phyloP scores from a whole-genome alignment of 2,113 vertebrate species.

The Mionectes macconnelli region DNA sequence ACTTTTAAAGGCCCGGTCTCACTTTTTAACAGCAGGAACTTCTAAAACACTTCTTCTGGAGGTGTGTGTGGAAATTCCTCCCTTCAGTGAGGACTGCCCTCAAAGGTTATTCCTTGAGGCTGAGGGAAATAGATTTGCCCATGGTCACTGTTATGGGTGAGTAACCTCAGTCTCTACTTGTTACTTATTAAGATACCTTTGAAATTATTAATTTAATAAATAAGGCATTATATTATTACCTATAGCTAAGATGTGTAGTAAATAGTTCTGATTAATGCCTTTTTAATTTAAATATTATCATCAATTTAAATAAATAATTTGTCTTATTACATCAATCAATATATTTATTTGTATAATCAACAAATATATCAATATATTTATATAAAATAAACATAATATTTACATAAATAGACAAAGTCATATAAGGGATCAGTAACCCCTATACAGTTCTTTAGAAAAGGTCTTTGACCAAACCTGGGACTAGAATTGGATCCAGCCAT shows the following conservation, averaged over 20 bases:
- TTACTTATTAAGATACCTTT: not conserved
- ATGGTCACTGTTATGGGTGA: not conserved
- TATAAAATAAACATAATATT: not conserved
- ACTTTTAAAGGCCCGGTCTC: not conserved
- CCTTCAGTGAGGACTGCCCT: fast-evolving
- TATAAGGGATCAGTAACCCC: not conserved
- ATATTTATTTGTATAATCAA: not conserved
- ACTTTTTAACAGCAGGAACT: not conserved
- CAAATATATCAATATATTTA: not conserved
- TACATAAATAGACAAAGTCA: not conserved
- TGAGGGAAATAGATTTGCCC: not conserved
- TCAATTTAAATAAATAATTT: not conserved
- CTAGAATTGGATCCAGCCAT: not conserved
- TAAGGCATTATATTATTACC: not conserved
- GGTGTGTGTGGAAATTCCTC: not conserved
- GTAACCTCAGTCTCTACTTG: not conserved
- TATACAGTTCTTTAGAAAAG: not conserved
- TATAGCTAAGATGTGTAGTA: not conserved
- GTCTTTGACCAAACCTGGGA: not conserved
- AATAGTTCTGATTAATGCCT: not conserved
- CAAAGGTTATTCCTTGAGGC: not conserved
- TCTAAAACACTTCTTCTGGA: not conserved
- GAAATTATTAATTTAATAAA: not conserved
- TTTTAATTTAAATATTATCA: not conserved
- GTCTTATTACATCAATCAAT: not conserved